Evolutionary conservation across 2,888 invertebrate genomes (phyloP), one percentile per base, ranked within the genome.

Genomic region (Trichacis sp.): DNA sequence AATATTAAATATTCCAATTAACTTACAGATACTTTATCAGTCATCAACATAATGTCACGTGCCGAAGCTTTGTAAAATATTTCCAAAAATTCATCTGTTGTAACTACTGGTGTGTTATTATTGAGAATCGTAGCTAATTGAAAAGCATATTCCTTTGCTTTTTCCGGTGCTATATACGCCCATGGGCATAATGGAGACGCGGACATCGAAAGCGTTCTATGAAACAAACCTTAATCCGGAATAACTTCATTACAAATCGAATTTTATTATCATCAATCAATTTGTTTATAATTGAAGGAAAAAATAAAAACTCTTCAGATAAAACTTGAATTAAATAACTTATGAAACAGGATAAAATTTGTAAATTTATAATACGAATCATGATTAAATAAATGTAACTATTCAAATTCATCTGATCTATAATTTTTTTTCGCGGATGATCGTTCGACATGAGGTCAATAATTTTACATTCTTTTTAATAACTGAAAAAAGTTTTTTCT

Each of bases 121-220:
- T 81, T 9, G 0, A 60, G 8, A 2, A 85, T 81, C 65, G 88
- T 45, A 17, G 70, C 74, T 2, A 74, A 50, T n/a, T 12, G 8
- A 24, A 74, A 74, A 17, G 66, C 66, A 49, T 61, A 51, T 48
- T 30, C 48, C 29, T 59, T 43, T 6, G 68, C 64, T 40, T 59
- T 60, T 1, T 30, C 2, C 65, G 62, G 85, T 85, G 85, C 36
- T 83, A 73, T 38, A 24, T 73, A 60, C 15, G 68, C 65, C 74
- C 74, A 75, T 0, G 69, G 55, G 48, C 68, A 69, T 20, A 88
- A 70, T 6, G 87, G 83, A 0, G 87, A 85, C 0, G 87, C 88
- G n/a, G 88, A 88, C 73, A 88, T 87, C 6, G 87, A 84, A 57
- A 88, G 87, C 0, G 85, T 86, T 80, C 85, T 86, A 62, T 87